phyloP scores from a whole-genome alignment of 2,888 invertebrate genomes.

The Drosophila villosipedis region DNA sequence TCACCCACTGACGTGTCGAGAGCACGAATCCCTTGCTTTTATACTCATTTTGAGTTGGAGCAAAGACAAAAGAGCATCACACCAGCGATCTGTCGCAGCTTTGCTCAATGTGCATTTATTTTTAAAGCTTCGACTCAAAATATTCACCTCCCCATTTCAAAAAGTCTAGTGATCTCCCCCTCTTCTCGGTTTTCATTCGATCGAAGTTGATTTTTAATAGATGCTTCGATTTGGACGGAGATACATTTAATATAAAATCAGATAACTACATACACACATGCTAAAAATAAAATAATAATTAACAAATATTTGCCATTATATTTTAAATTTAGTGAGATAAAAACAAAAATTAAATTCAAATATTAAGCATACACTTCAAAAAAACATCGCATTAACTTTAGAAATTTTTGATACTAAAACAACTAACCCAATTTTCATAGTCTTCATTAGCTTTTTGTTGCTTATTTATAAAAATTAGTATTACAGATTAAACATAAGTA shows the following conservation, averaged over 20 bases:
- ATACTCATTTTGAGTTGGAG: slow-evolving; percentile 33
- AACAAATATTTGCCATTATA: background rate
- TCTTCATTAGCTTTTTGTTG: no score
- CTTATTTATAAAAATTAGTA: no score
- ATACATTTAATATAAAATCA: background rate
- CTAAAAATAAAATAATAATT: no score
- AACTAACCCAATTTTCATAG: no score
- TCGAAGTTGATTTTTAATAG: background rate
- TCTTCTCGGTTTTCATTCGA: background rate
- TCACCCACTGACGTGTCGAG: slow-evolving; percentile 48
- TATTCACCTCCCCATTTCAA: background rate
- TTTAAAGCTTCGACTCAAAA: slow-evolving; percentile 55
- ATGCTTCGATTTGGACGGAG: background rate
- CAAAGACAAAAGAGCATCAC: slow-evolving; percentile 23
- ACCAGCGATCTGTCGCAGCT: slow-evolving; percentile 27
- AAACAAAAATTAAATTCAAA: background rate
- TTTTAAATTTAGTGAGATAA: background rate
- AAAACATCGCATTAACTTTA: background rate
- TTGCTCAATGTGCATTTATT: slow-evolving; percentile 49
- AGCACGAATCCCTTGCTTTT: slow-evolving; percentile 49
- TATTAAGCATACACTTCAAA: background rate
- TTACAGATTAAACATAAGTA: background rate
- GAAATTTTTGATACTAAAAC: background rate
- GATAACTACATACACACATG: background rate
- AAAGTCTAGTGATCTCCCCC: background rate